Conservation (phyloP, 2,888 invertebrate genomes). For the Callinectes sapidus region DNA sequence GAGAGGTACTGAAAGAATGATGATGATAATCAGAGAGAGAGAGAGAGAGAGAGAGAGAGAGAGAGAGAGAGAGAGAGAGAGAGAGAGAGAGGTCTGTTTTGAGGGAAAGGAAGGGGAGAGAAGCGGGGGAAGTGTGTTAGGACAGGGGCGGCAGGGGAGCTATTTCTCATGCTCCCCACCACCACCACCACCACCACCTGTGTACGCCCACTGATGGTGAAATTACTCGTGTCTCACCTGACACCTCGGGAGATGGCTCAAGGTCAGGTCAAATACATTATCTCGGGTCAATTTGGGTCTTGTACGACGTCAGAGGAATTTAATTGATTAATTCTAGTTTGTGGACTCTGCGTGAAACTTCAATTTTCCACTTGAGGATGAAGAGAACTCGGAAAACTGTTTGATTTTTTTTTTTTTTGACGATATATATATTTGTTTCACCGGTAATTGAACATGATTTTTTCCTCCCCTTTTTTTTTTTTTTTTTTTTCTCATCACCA, state of each 20-base stretch:
- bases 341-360: background rate
- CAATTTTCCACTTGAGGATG: background rate
- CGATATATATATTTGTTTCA: background rate
- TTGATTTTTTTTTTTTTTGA: background rate
- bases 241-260: background rate
- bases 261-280: slow-evolving; percentile 36
- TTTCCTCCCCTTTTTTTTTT: background rate
- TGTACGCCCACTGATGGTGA: background rate
- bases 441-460: background rate
- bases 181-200: background rate
- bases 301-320: slow-evolving; percentile 23
- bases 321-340: background rate
- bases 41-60: too few species aligned
- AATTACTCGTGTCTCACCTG: slow-evolving; percentile 19
- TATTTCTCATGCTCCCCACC: slow-evolving; percentile 9
- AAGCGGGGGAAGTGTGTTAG: background rate
- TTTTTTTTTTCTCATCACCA: background rate
- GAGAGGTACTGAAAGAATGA: background rate
- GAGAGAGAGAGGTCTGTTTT: slow-evolving; percentile 5
- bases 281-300: slow-evolving; percentile 26
- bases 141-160: slow-evolving; percentile 4
- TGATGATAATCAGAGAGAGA: background rate
- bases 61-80: too few species aligned
- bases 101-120: background rate
- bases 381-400: too few species aligned